Evolutionary conservation across 92 coral and sea anemone species (phyloP).

Genomic region (Epizoanthus rinbou): DNA sequence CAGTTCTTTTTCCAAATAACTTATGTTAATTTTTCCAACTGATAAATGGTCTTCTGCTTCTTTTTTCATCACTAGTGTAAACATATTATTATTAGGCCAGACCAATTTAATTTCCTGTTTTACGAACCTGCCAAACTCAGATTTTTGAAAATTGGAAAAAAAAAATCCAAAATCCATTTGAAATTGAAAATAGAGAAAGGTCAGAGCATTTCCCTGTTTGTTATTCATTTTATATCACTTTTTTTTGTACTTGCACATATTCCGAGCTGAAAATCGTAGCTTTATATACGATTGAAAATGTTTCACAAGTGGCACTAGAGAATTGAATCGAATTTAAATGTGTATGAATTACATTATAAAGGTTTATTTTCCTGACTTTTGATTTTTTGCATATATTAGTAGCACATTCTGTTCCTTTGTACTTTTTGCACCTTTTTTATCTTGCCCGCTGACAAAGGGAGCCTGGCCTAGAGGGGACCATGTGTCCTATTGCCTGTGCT

Average conservation of each 20-base stretch:
- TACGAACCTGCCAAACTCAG: neutral
- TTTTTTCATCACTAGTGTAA: too few species aligned
- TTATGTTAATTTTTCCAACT: too few species aligned
- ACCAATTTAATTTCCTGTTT: neutral
- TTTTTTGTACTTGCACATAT: constrained; percentile 13
- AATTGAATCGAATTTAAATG: neutral
- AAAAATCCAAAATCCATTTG: constrained; percentile 13
- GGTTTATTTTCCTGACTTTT: too few species aligned
- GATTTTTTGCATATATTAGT: too few species aligned
- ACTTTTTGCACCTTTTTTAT: too few species aligned
- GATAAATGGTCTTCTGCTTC: too few species aligned
- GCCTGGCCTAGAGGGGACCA: constrained; percentile 7
- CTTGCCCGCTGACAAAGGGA: too few species aligned
- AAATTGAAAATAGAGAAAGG: neutral
- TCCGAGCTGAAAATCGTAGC: constrained; percentile 26
- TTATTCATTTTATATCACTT: neutral
- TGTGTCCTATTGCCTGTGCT: constrained; percentile 22
- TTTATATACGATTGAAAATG: neutral
- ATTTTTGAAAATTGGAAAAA: neutral
- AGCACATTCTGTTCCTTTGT: too few species aligned
- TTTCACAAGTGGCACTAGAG: neutral
- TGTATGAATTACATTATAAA: too few species aligned
- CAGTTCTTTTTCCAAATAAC: too few species aligned
- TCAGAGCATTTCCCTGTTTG: too few species aligned
- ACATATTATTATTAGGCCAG: too few species aligned